These are phyloP conservation scores for Cinara cedri DNA, from an alignment of 2,888 invertebrate species.

Conservation along the genomic window DNA sequence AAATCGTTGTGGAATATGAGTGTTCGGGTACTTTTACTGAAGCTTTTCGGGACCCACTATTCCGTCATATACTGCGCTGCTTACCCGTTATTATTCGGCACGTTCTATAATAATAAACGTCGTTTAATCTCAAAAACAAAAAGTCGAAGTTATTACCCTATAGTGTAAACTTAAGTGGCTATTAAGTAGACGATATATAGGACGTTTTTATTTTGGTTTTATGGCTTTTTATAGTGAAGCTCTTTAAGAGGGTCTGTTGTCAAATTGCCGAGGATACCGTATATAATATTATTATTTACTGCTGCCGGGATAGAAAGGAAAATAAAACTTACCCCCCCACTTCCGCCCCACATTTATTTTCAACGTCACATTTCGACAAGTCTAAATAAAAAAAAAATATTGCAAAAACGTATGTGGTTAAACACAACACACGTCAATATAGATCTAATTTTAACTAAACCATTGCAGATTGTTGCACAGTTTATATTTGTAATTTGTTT, in stretches of 20 bases:
- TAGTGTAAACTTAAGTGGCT: conserved; percentile 53
- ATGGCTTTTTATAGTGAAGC: conserved; percentile 44
- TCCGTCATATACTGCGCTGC: neutral
- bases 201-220: conserved; percentile 52
- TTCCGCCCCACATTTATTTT: too few species aligned
- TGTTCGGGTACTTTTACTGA: neutral
- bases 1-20: neutral
- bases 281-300: conserved; percentile 36
- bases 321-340: conserved; percentile 1
- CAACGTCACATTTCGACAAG: conserved; percentile 18
- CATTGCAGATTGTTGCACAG: too few species aligned
- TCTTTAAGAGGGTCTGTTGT: conserved; percentile 45
- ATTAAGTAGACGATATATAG: conserved; percentile 44
- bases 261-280: conserved; percentile 46
- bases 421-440: too few species aligned
- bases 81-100: conserved; percentile 33
- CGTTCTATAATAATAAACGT: conserved; percentile 38
- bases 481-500: too few species aligned
- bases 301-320: conserved; percentile 32
- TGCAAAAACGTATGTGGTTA: too few species aligned
- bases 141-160: conserved; percentile 44
- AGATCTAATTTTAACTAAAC: too few species aligned
- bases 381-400: neutral
- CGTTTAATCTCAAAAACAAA: conserved; percentile 49
- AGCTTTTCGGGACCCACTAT: neutral